These are phyloP conservation scores for Maccullochella peelii DNA, from an alignment of 2,113 vertebrate genomes.

Conservation along the genomic window DNA sequence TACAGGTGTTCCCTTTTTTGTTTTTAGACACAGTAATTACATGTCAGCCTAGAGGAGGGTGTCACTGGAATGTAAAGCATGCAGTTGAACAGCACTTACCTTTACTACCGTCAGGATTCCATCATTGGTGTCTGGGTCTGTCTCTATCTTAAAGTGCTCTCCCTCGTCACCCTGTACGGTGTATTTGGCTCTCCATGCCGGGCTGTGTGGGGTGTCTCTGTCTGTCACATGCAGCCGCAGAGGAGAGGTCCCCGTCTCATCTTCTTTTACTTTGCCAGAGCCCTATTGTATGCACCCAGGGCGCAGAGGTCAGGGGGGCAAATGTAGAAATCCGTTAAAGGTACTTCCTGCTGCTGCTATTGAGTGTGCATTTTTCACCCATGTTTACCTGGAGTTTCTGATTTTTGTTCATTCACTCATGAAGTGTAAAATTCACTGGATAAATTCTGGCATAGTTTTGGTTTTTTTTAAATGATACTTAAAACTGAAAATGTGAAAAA, in stretches of 20 bases:
- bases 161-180: constrained; percentile 49
- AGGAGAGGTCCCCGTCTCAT: constrained; percentile 31
- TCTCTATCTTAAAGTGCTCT: constrained; percentile 60
- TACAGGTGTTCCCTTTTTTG: too few relatives aligned
- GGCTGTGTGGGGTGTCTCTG: constrained; percentile 48
- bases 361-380: background rate
- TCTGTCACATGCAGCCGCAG: constrained; percentile 68
- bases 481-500: background rate
- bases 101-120: constrained; percentile 73
- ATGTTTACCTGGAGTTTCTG: background rate
- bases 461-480: too few relatives aligned
- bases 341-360: too few relatives aligned
- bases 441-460: background rate
- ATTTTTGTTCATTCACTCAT: background rate
- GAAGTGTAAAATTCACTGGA: background rate
- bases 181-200: constrained; percentile 70
- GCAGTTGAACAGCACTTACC: constrained; percentile 21
- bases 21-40: background rate
- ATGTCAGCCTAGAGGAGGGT: background rate
- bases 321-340: background rate
- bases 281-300: constrained; percentile 36
- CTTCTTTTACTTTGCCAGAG: constrained; percentile 61
- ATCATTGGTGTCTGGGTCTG: constrained; percentile 74
- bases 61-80: constrained; percentile 14
- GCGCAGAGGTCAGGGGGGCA: background rate